A percentile compares a stretch with the other conserved stretches of the same genome.
Conservation (phyloP, 2,797 vertebrate species). For the Spheniscus humboldti region DNA sequence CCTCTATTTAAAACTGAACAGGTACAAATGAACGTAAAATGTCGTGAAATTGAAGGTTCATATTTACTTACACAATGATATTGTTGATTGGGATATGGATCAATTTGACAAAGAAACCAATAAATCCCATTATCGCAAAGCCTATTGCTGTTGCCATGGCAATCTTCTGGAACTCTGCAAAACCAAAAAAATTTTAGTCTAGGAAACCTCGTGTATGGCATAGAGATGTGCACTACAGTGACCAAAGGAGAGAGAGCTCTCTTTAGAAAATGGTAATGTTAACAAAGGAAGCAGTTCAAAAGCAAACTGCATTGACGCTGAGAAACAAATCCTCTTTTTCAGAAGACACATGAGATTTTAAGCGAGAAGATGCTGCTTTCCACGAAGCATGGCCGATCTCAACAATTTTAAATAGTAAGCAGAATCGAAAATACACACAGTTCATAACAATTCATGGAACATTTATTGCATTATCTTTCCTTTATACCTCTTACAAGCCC, state of each 20-base stretch:
- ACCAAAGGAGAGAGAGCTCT: background rate
- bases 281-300: background rate
- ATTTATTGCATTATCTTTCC: background rate
- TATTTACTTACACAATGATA: slow-evolving; percentile 95
- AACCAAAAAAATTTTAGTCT: background rate
- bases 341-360: background rate
- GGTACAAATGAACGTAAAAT: background rate
- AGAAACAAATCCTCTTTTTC: background rate
- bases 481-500: background rate
- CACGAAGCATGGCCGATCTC: rapidly evolving
- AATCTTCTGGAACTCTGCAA: slow-evolving; percentile 97
- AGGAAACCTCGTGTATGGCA: background rate
- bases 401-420: background rate
- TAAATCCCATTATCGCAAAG: slow-evolving; percentile 99
- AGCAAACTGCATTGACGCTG: background rate
- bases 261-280: background rate
- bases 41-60: background rate
- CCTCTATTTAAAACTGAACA: background rate
- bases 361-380: background rate
- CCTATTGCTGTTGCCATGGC: slow-evolving; percentile 99
- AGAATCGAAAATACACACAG: background rate
- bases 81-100: slow-evolving; percentile 99
- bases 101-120: slow-evolving; percentile 97
- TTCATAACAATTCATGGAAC: background rate
- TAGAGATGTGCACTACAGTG: background rate